These are phyloP conservation scores for Emys orbicularis DNA, from an alignment of 2,797 vertebrate genomes.

Conservation along the genomic window DNA sequence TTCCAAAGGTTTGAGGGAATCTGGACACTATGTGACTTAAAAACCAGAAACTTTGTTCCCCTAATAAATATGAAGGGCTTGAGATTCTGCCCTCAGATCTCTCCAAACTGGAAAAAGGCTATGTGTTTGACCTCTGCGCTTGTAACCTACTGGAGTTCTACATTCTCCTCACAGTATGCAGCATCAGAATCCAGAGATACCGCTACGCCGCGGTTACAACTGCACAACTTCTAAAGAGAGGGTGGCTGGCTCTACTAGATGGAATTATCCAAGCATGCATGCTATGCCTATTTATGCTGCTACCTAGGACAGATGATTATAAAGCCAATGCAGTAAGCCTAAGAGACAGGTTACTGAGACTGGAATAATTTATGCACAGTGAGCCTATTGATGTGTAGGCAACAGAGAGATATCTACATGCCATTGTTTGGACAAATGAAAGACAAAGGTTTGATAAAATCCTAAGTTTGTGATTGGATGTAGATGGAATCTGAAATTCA, in stretches of 20 bases:
- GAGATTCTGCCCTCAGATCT: not conserved
- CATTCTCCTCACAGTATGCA: fast-evolving
- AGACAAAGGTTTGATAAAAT: not conserved
- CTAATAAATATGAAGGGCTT: not conserved
- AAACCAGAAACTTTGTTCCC: not conserved
- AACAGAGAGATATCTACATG: not conserved
- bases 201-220: fast-evolving
- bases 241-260: fast-evolving
- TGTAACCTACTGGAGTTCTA: fast-evolving
- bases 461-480: fast-evolving
- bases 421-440: not conserved
- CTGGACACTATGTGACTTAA: not conserved
- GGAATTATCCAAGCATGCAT: not conserved
- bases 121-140: not conserved
- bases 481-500: not conserved
- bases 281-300: not conserved
- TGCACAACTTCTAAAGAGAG: not conserved
- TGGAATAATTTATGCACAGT: not conserved
- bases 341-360: not conserved
- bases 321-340: not conserved
- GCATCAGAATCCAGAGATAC: not conserved
- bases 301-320: fast-evolving
- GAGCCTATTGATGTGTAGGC: not conserved
- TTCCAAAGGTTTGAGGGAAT: not conserved
- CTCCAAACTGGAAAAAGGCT: not conserved